A percentile compares a stretch with the other conserved stretches of the same genome.
Evolutionary conservation across 1,140 invertebrate genomes (phyloP).

Genomic region (Neuroterus valhalla): DNA sequence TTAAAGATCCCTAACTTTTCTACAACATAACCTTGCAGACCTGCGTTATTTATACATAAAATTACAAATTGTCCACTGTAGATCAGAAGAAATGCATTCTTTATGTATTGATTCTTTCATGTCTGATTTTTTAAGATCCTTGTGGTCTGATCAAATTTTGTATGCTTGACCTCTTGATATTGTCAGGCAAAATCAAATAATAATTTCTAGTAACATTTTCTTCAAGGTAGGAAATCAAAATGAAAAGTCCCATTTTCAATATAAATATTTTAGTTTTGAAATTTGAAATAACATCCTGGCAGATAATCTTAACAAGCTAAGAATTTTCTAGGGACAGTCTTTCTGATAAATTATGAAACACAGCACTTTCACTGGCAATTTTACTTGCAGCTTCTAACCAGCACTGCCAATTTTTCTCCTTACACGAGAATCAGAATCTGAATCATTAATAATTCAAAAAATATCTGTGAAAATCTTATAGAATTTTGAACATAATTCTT

Average conservation of each 20-base stretch:
- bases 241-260: too few species aligned
- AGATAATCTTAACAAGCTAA: background rate
- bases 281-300: too few species aligned
- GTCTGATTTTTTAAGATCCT: background rate
- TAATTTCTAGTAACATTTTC: too few species aligned
- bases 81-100: background rate
- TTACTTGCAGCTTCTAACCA: slow-evolving; percentile 33
- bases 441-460: background rate
- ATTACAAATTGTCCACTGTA: background rate
- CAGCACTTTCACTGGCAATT: background rate
- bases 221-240: too few species aligned
- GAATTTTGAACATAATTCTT: too few species aligned
- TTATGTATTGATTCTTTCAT: background rate
- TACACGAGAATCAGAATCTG: background rate
- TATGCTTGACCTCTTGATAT: background rate
- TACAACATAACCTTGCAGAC: too few species aligned
- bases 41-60: background rate
- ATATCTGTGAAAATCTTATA: background rate
- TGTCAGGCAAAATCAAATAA: background rate
- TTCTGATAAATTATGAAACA: background rate
- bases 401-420: slow-evolving; percentile 46
- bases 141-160: background rate
- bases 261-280: too few species aligned
- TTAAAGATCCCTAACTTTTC: too few species aligned
- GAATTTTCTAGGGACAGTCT: background rate